Percentiles rank a stretch among this genome's conserved stretches.
Evolutionary conservation across 2,797 vertebrate genomes (phyloP).

Genomic region (Phalanger gymnotis): DNA sequence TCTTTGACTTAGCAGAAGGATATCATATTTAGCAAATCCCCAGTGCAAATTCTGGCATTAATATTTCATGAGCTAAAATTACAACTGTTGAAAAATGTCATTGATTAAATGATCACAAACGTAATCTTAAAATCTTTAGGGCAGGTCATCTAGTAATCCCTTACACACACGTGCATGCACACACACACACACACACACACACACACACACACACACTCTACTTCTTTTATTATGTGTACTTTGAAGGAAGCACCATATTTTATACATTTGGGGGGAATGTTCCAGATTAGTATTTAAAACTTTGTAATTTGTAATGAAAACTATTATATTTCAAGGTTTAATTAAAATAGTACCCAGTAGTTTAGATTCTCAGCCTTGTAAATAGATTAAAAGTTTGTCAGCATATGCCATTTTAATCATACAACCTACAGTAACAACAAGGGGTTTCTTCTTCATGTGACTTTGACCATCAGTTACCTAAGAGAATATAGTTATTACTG

Average conservation of each 20-base stretch:
- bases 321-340: not conserved
- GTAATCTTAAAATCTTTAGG: constrained; percentile 11
- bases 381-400: not conserved
- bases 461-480: constrained; percentile 21
- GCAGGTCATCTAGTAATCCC: not conserved
- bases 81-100: constrained; percentile 62
- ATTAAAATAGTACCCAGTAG: not conserved
- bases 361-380: constrained; percentile 7
- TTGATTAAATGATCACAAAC: constrained; percentile 49
- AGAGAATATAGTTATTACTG: not conserved
- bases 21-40: constrained; percentile 54
- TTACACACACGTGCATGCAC: not conserved
- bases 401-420: not conserved
- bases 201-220: not conserved
- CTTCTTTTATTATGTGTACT: not conserved
- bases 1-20: constrained; percentile 39
- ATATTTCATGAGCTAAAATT: constrained; percentile 57
- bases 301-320: not conserved
- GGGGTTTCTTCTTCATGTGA: not conserved
- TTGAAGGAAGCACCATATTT: not conserved
- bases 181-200: not conserved
- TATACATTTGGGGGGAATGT: not conserved
- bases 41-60: constrained; percentile 44
- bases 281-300: not conserved
- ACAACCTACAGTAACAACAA: not conserved